Percentiles rank a stretch among this genome's conserved stretches.
Conservation (phyloP, 2,888 invertebrate species). For the Tholera decimalis region DNA sequence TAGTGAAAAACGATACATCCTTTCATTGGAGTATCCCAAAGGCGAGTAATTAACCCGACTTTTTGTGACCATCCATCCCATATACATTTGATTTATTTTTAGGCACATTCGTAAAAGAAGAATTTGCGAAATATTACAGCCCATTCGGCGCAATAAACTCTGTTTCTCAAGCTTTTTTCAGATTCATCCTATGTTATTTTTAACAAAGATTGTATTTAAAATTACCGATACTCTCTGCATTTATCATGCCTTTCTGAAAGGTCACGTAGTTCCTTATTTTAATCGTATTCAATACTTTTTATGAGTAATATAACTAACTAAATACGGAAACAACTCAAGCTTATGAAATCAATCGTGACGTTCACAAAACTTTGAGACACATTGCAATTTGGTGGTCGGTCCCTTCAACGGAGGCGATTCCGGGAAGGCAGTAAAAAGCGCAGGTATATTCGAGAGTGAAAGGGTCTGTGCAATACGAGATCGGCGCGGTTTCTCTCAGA, state of each 20-base stretch:
- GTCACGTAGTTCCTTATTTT: not conserved
- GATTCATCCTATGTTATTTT: not conserved
- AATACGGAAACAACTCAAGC: not conserved
- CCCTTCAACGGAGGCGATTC: constrained; percentile 80
- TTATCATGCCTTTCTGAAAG: not conserved
- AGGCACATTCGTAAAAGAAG: constrained; percentile 87
- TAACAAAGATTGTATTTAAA: not conserved
- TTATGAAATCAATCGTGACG: constrained; percentile 1
- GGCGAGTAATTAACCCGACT: constrained; percentile 88
- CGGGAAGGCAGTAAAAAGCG: constrained; percentile 88
- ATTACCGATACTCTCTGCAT: not conserved
- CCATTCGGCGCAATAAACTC: constrained; percentile 76
- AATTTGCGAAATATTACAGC: constrained; percentile 90
- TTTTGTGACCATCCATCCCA: constrained; percentile 87
- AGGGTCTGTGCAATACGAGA: constrained; percentile 91
- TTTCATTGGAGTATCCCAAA: constrained; percentile 84
- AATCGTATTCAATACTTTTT: not conserved
- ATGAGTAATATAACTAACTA: not conserved
- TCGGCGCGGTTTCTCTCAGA: constrained; percentile 83
- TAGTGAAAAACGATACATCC: constrained; percentile 82
- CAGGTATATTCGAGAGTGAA: constrained; percentile 91
- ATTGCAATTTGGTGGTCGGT: constrained; percentile 60
- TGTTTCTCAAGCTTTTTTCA: constrained; percentile 75
- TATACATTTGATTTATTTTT: constrained; percentile 90
- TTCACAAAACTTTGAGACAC: constrained; percentile 78